A percentile compares a stretch with the other conserved stretches of the same genome.
These are phyloP conservation scores for Cerastis leucographa DNA, from an alignment of 2,888 invertebrate genomes.

Conservation along the genomic window DNA sequence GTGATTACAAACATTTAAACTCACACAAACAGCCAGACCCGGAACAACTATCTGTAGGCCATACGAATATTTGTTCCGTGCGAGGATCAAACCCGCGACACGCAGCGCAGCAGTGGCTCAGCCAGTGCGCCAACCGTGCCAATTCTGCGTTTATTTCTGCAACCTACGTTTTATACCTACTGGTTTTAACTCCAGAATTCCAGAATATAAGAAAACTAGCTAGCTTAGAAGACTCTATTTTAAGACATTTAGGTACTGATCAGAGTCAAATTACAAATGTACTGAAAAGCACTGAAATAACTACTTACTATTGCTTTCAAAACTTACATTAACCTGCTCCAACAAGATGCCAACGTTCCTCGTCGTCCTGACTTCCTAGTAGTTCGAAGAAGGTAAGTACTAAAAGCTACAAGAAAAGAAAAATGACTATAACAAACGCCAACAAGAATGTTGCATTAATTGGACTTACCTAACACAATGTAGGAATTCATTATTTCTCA, in stretches of 20 bases:
- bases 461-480: constrained; percentile 9
- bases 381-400: no score
- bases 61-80: no score
- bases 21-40: no score
- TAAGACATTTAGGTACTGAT: background rate
- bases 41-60: no score
- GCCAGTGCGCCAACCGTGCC: no score
- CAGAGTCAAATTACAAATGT: background rate
- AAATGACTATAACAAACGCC: background rate
- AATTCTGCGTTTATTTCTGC: no score
- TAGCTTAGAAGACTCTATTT: background rate
- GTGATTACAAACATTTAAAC: no score
- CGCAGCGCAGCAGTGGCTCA: no score
- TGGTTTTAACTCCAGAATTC: background rate
- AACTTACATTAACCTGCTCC: no score
- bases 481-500: constrained; percentile 6
- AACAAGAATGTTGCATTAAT: constrained; percentile 8
- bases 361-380: background rate
- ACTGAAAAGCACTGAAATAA: background rate
- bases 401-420: background rate
- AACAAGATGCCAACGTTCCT: background rate
- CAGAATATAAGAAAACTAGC: background rate
- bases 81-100: no score
- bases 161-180: no score
- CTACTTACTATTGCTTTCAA: background rate